A percentile compares a stretch with the other conserved stretches of the same genome.
Evolutionary conservation across 2,888 invertebrate genomes (phyloP).

Genomic region (Melinaea marsaeus): DNA sequence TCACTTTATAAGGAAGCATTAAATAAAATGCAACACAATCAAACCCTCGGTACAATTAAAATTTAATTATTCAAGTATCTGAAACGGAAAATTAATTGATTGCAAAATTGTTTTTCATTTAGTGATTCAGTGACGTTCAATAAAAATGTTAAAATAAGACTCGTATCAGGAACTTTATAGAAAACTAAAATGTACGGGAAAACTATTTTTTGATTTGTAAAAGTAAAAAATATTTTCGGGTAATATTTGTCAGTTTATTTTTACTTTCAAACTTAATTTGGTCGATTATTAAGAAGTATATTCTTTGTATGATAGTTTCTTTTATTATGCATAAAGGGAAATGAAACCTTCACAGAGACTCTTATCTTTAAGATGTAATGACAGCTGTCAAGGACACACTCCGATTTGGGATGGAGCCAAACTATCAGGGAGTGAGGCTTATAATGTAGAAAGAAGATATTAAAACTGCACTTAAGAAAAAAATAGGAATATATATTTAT

Average conservation of each 20-base stretch:
- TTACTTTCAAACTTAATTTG: too few relatives aligned
- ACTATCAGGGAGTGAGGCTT: conserved; percentile 16
- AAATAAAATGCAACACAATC: conserved; percentile 23
- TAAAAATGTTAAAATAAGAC: conserved; percentile 5
- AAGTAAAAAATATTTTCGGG: background rate
- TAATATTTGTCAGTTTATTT: background rate
- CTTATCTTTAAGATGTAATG: conserved; percentile 46
- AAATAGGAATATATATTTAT: background rate
- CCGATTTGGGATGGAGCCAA: conserved; percentile 53
- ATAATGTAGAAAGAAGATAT: background rate
- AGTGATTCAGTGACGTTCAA: conserved; percentile 12
- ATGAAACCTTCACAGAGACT: conserved; percentile 9
- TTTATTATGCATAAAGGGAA: background rate
- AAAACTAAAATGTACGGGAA: background rate
- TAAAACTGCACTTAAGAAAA: background rate
- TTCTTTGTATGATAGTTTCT: background rate
- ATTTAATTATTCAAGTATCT: conserved; percentile 24
- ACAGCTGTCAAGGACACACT: conserved; percentile 48
- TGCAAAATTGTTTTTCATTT: conserved; percentile 17
- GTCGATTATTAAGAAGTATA: too few relatives aligned
- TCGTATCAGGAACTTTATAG: background rate
- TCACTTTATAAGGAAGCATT: conserved; percentile 10
- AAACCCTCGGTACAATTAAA: conserved; percentile 27
- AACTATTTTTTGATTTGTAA: background rate
- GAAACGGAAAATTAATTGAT: conserved; percentile 27